These are phyloP conservation scores for Paramormyrops kingsleyae DNA, from an alignment of 2,113 vertebrate genomes.

Conservation along the genomic window DNA sequence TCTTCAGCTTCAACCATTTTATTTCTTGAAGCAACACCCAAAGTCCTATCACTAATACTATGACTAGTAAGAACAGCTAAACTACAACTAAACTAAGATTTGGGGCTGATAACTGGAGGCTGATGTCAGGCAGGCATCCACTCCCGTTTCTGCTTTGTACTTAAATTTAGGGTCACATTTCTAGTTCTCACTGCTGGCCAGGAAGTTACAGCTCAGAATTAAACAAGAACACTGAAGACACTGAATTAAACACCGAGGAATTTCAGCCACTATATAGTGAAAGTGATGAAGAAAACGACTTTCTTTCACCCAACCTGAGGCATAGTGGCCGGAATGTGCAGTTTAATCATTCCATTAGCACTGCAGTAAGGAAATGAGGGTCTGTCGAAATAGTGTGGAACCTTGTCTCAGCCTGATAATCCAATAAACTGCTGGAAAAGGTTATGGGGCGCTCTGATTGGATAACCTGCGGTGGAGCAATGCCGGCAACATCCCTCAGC, in stretches of 20 bases:
- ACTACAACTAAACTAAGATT: neutral
- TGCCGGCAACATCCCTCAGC: conserved; percentile 20
- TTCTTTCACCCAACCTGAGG: conserved; percentile 23
- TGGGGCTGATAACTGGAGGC: neutral
- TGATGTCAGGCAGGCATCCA: neutral
- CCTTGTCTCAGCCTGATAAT: conserved; percentile 34
- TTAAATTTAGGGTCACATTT: neutral
- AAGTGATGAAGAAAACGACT: conserved; percentile 7
- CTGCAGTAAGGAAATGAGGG: conserved; percentile 31
- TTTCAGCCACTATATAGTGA: neutral
- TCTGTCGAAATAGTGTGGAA: conserved; percentile 23
- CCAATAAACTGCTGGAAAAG: conserved; percentile 35
- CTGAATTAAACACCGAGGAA: no score
- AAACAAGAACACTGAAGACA: neutral
- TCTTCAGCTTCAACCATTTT: neutral
- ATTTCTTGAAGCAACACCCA: neutral
- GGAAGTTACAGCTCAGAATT: neutral
- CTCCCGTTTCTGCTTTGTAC: neutral
- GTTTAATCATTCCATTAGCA: conserved; percentile 42
- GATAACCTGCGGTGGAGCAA: conserved; percentile 24
- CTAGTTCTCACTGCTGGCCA: neutral
- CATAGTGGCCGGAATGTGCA: conserved; percentile 32
- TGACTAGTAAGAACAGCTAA: neutral
- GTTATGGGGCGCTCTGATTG: conserved; percentile 27
- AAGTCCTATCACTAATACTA: neutral